Conservation (phyloP, 2,797 vertebrate genomes). For the Chelmon rostratus region DNA sequence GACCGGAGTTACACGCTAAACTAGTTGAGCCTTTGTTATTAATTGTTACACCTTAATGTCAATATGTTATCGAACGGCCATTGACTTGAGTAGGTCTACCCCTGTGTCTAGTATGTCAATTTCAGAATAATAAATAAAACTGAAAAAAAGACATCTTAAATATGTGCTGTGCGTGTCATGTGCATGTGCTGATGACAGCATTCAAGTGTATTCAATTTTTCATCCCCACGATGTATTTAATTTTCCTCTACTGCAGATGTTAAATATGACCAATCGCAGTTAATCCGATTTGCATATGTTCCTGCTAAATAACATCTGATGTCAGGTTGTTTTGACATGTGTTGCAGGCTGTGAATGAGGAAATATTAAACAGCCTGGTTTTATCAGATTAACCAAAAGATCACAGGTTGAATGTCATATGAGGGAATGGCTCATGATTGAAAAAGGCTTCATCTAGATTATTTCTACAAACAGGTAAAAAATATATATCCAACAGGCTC, state of each 20-base stretch:
- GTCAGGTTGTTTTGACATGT: neutral
- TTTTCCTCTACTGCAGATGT: too few relatives aligned
- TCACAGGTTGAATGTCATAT: neutral
- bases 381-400: neutral
- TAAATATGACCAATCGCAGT: too few relatives aligned
- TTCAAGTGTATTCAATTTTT: too few relatives aligned
- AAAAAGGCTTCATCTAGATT: too few relatives aligned
- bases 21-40: slow-evolving; percentile 14
- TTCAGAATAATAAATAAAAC: neutral
- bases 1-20: slow-evolving; percentile 29
- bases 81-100: too few relatives aligned
- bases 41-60: neutral
- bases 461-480: neutral
- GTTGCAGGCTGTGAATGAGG: too few relatives aligned
- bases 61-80: neutral
- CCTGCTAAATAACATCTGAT: neutral
- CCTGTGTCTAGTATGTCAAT: neutral
- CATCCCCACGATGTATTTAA: too few relatives aligned
- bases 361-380: neutral
- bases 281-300: neutral
- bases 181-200: too few relatives aligned
- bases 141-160: neutral
- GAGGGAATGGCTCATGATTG: too few relatives aligned
- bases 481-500: neutral
- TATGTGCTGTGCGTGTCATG: too few relatives aligned